Evolutionary conservation across 2,113 vertebrate species (phyloP).

Genomic region (Capreolus pygargus): DNA sequence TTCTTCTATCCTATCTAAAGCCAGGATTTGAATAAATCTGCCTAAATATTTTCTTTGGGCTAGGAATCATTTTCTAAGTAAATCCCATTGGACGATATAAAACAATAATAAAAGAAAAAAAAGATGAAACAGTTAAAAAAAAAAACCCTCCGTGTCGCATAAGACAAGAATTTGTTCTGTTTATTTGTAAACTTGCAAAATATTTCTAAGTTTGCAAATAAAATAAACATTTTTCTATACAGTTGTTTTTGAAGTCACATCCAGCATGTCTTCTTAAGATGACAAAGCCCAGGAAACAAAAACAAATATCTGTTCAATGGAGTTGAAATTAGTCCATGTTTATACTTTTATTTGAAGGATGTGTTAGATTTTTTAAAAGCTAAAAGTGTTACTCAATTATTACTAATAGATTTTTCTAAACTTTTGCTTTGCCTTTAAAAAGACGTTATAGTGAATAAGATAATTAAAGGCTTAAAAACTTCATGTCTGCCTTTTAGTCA

Average conservation of each 20-base stretch:
- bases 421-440: constrained; percentile 1
- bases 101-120: neutral
- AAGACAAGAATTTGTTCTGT: constrained; percentile 19
- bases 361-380: neutral
- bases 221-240: constrained; percentile 40
- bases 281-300: constrained; percentile 1
- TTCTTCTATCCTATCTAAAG: neutral
- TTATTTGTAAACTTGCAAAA: constrained; percentile 44
- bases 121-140: constrained; percentile 26
- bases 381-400: neutral
- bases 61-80: neutral
- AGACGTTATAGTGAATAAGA: neutral
- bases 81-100: neutral
- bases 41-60: constrained; percentile 41
- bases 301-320: neutral
- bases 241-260: constrained; percentile 27
- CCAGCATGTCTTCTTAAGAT: neutral
- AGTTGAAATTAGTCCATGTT: constrained; percentile 2
- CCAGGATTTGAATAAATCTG: neutral
- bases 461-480: constrained; percentile 28
- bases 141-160: neutral
- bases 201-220: constrained; percentile 43
- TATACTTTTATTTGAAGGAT: neutral
- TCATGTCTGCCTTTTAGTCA: neutral
- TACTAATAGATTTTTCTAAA: neutral